Evolutionary conservation across 2,888 invertebrate species (phyloP), one percentile per base, ranked within the genome.

Genomic region (Ommatoiulus sabulosus): DNA sequence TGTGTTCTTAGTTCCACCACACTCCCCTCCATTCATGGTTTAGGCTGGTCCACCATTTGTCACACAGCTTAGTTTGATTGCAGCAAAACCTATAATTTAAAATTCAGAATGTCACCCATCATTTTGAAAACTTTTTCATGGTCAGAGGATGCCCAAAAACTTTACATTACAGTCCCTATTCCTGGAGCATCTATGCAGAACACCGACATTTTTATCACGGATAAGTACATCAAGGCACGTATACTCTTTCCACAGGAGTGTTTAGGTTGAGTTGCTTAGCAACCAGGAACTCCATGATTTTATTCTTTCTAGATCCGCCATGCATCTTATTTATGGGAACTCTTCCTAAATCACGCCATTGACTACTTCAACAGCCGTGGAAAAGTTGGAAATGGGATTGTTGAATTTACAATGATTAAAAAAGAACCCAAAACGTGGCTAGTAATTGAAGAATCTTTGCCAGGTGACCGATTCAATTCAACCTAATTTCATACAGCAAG

Each of bases 71-170:
- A 4, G 72, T 72, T 24, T 6, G 52, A 15, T 17, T 3, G 48
- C 15, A 15, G 12, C 10, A 35, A 43, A 24, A 72, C 24, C 72
- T 15, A 15, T 80, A 43, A 43, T 43, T 35, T 80, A 3, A 35
- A 80, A 44, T 46, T 20, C 86, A 85, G 48, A 5, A 88, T 88
- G 88, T 35, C 88, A n/a, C 95, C 96, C n/a, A 94, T 96, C 90
- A 90, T 96, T 90, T 94, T 97, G 0, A 96, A 95, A 93, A 95
- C 96, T 93, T 96, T 94, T 91, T 94, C 94, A 63, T 97, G 97
- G 97, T 94, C 94, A 72, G 96, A 97, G 93, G 95, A 95, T 0
- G 93, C 93, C 17, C 93, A 93, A 72, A 93, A 92, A 63, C 91
- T 97, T 10, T 94, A 94, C 89, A 94, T 97, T 89, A 94, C 94